Conservation (phyloP, 2,888 invertebrate species). For the Drosophila anomalata region DNA sequence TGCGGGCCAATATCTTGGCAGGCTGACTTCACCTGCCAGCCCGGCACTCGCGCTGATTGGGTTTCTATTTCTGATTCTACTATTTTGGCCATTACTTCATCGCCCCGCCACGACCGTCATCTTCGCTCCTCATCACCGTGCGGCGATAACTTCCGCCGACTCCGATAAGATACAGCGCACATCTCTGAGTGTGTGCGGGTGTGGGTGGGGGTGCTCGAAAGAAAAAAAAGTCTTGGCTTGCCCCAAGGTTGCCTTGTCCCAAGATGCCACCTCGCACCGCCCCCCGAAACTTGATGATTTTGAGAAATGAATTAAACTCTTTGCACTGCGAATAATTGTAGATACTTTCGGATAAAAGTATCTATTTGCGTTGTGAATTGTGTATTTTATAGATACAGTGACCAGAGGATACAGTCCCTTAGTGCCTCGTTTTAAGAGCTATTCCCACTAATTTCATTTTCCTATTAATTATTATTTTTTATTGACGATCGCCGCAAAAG, state of each 20-base stretch:
- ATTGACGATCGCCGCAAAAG: conserved; percentile 22
- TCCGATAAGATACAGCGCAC: conserved; percentile 57
- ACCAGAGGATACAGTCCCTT: too few species aligned
- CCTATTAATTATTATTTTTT: conserved; percentile 4
- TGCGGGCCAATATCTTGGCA: conserved; percentile 61
- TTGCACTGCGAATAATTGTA: background rate
- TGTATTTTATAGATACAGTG: too few species aligned
- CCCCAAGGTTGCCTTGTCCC: conserved; percentile 63
- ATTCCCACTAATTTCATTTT: conserved; percentile 31
- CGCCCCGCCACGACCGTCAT: conserved; percentile 25
- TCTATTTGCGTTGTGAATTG: too few species aligned
- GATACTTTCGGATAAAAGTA: too few species aligned
- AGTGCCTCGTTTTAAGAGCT: background rate
- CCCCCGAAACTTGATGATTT: conserved; percentile 36
- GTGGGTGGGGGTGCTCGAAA: background rate
- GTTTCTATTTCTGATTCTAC: conserved; percentile 43
- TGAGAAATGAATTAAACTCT: conserved; percentile 38
- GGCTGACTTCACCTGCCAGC: conserved; percentile 25
- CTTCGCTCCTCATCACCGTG: background rate
- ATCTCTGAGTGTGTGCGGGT: background rate
- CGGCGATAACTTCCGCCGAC: conserved; percentile 56
- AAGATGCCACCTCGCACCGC: conserved; percentile 28
- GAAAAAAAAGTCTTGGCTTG: conserved; percentile 8
- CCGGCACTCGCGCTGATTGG: conserved; percentile 55
- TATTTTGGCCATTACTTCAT: conserved; percentile 70